Evolutionary conservation across 2,888 invertebrate species (phyloP).

Genomic region (Pecten maximus): DNA sequence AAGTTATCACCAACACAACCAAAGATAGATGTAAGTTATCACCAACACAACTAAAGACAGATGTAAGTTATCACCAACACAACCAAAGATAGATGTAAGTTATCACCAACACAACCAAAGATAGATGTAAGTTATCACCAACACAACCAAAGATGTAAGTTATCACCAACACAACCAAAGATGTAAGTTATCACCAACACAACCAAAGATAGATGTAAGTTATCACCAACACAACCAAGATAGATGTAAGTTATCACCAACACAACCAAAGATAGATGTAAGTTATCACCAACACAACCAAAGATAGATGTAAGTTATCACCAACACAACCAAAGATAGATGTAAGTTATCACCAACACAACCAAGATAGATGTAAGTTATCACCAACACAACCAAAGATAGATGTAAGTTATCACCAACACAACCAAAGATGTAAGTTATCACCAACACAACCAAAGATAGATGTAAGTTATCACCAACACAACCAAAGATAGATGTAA

Average conservation of each 20-base stretch:
- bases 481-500: slow-evolving; percentile 22
- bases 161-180: neutral
- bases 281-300: slow-evolving; percentile 9
- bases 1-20: slow-evolving; percentile 15
- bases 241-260: too few relatives aligned
- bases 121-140: slow-evolving; percentile 12
- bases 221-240: neutral
- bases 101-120: slow-evolving; percentile 14
- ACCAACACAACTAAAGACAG: neutral
- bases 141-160: slow-evolving; percentile 13
- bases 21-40: slow-evolving; percentile 13
- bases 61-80: neutral
- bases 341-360: slow-evolving; percentile 14
- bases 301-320: slow-evolving; percentile 12
- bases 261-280: slow-evolving; percentile 22
- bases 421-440: slow-evolving; percentile 8
- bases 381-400: slow-evolving; percentile 27
- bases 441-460: slow-evolving; percentile 27
- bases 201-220: slow-evolving; percentile 27
- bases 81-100: slow-evolving; percentile 22
- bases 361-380: slow-evolving; percentile 13
- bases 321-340: slow-evolving; percentile 27
- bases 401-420: slow-evolving; percentile 13
- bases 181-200: slow-evolving; percentile 14
- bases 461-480: slow-evolving; percentile 8